Conservation (phyloP, 2,888 invertebrate genomes). For the Eurytoma californica region DNA sequence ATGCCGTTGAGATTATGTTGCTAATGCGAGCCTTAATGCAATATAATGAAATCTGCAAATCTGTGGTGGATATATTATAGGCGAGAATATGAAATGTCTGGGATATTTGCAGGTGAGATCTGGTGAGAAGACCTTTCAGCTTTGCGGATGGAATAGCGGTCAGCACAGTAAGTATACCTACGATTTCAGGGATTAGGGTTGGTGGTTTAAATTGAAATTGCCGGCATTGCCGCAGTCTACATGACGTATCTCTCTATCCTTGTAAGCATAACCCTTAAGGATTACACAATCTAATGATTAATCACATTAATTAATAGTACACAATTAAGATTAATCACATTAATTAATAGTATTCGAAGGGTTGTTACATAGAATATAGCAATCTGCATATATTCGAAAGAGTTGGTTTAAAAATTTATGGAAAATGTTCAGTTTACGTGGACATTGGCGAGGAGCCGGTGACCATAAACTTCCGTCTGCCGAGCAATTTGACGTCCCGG, state of each 20-base stretch:
- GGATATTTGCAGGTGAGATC: slow-evolving; percentile 64
- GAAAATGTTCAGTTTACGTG: slow-evolving; percentile 86
- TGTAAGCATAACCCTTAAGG: slow-evolving; percentile 12
- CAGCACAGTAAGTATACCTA: slow-evolving; percentile 83
- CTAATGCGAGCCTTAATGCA: not conserved
- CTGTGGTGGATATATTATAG: not conserved
- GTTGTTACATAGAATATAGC: too few relatives aligned
- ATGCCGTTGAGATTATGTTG: not conserved
- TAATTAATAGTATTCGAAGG: too few relatives aligned
- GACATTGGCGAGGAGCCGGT: slow-evolving; percentile 80
- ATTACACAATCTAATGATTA: slow-evolving; percentile 48
- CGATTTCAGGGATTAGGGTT: slow-evolving; percentile 39
- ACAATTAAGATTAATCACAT: too few relatives aligned
- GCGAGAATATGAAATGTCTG: slow-evolving; percentile 33
- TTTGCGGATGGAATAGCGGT: slow-evolving; percentile 90
- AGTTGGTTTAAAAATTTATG: too few relatives aligned
- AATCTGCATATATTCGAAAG: too few relatives aligned
- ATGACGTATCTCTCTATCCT: not conserved
- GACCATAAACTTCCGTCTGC: slow-evolving; percentile 77
- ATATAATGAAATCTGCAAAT: slow-evolving; percentile 18
- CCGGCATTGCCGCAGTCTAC: slow-evolving; percentile 30
- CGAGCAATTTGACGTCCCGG: slow-evolving; percentile 80
- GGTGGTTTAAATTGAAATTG: slow-evolving; percentile 44
- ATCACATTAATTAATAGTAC: too few relatives aligned
- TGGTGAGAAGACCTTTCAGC: slow-evolving; percentile 75